Conservation (phyloP, 2,888 invertebrate species). For the Cryptus armator region DNA sequence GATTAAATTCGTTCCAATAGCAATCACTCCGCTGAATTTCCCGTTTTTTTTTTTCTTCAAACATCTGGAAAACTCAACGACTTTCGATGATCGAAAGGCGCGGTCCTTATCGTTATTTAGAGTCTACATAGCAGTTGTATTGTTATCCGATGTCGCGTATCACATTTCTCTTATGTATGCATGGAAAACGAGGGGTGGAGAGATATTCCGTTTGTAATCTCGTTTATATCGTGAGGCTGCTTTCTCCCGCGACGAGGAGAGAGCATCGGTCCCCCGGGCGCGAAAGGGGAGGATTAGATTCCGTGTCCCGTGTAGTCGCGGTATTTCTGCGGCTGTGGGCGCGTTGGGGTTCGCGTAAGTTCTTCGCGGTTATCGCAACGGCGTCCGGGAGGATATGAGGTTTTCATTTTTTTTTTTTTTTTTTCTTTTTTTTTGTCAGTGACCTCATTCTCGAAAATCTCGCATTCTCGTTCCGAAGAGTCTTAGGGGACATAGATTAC, state of each 20-base stretch:
- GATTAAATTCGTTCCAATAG: background rate
- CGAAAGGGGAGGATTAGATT: conserved; percentile 49
- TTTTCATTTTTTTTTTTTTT: background rate
- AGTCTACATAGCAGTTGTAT: background rate
- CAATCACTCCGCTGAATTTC: background rate
- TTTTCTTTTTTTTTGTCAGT: background rate
- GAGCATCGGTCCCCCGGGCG: conserved; percentile 32
- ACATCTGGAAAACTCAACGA: background rate
- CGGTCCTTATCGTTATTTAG: background rate
- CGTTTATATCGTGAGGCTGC: conserved; percentile 20
- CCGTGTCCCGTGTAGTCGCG: conserved; percentile 26
- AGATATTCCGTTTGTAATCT: conserved; percentile 35
- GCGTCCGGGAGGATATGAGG: conserved; percentile 14
- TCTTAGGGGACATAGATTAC: conserved; percentile 9
- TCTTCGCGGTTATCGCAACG: conserved; percentile 32
- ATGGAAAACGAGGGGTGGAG: background rate
- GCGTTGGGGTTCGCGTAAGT: conserved; percentile 11
- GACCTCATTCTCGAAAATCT: conserved; percentile 35
- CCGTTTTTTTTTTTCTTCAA: background rate
- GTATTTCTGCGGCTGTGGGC: conserved; percentile 32
- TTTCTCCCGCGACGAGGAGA: background rate
- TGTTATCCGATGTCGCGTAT: conserved; percentile 24
- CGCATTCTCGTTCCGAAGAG: conserved; percentile 12
- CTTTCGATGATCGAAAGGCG: background rate
- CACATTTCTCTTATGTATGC: conserved; percentile 17